Evolutionary conservation across 2,113 vertebrate species (phyloP), one percentile per base, ranked within the genome.

Genomic region (Archilochus colubris): DNA sequence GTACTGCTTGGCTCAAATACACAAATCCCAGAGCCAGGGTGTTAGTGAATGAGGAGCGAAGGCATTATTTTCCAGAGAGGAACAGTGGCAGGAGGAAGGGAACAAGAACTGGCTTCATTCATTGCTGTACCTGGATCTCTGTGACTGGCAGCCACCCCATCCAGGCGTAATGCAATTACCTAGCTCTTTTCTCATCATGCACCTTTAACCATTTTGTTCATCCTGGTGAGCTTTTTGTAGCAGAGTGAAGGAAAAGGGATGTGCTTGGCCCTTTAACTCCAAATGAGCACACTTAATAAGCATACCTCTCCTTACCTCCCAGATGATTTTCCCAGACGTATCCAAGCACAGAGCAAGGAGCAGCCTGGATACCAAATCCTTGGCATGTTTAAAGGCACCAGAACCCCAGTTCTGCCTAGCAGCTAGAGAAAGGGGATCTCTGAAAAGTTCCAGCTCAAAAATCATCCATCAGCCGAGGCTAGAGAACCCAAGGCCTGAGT

Each of bases 41-140:
- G 15, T n/a, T 79, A 68, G 44, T 58, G 82, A 72, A 87, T 31
- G 57, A 74, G n/a, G 33, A 78, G 76, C 57, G 58, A 73, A 80
- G 68, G 66, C 5, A 2, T 22, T 10, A 25, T 23, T 31, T 95
- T 53, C 77, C 3, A 4, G 73, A 88, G 10, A 62, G 51, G 38
- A 38, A 79, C 17, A 0, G 1, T 33, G 57, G 25, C 19, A 0
- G 0, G 50, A 57, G 53, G 38, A 28, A 80, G 24, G 27, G 53
- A 82, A 43, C 20, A 67, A 69, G 44, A 82, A 40, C 12, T 0
- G 0, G 30, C 51, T 58, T 91, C 22, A 54, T 12, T 48, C 36
- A 51, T n/a, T n/a, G 21, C 63, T 90, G 44, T 57, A 51, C 33
- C 77, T 61, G 1, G 0, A 27, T 73, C 57, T 36, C 66, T 63